Percentiles rank a stretch among this genome's conserved stretches.
phyloP scores from a whole-genome alignment of 1,140 invertebrate genomes.

The Trinorchestia longiramus region DNA sequence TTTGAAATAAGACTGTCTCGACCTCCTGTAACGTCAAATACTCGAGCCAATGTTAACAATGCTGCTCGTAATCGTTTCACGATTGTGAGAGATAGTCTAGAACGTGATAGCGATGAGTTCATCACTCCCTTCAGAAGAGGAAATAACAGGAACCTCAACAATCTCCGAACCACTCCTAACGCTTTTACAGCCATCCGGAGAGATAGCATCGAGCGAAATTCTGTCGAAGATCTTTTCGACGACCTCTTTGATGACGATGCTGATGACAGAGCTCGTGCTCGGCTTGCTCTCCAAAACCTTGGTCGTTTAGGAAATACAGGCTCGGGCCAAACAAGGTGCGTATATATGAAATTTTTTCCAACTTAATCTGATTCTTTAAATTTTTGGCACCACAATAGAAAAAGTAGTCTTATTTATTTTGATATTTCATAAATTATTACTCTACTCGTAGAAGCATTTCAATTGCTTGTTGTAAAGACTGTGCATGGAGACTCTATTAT shows the following conservation, averaged over 20 bases:
- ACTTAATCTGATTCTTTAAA: background rate
- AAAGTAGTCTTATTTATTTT: background rate
- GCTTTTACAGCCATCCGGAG: background rate
- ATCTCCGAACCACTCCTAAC: background rate
- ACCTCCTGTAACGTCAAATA: background rate
- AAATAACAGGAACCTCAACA: background rate
- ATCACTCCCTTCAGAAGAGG: background rate
- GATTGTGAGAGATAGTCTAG: conserved; percentile 37
- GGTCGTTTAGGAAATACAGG: background rate
- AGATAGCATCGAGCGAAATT: conserved; percentile 48
- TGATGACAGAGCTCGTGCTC: conserved; percentile 54
- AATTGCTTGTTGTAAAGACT: background rate
- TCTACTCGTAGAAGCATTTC: background rate
- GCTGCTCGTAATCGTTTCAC: conserved; percentile 32
- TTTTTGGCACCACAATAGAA: background rate
- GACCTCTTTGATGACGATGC: conserved; percentile 57
- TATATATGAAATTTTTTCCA: background rate
- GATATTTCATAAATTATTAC: background rate
- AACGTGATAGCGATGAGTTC: conserved; percentile 18
- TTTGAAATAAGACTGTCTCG: background rate
- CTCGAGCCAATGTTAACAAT: background rate
- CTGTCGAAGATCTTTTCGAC: conserved; percentile 55
- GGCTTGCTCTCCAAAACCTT: conserved; percentile 22
- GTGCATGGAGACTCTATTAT: background rate
- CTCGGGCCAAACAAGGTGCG: background rate